Percentiles rank a stretch among this genome's conserved stretches.
phyloP scores from a whole-genome alignment of 2,888 invertebrate genomes.

The Lycia hirtaria region DNA sequence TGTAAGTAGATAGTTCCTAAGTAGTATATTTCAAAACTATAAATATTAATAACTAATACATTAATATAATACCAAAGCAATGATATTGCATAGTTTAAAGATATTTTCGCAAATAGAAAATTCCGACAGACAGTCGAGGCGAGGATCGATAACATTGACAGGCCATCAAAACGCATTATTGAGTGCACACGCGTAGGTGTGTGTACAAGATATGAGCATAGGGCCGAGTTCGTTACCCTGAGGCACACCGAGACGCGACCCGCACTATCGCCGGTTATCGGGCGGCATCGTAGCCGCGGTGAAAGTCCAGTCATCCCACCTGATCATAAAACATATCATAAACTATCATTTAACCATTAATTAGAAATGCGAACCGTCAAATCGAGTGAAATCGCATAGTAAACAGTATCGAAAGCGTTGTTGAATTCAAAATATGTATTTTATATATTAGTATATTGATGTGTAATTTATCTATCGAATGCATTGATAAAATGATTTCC shows the following conservation, averaged over 20 bases:
- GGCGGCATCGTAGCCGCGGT: slow-evolving; percentile 51
- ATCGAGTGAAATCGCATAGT: slow-evolving; percentile 3
- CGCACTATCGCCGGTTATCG: slow-evolving; percentile 65
- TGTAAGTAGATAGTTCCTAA: no score
- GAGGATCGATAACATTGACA: slow-evolving; percentile 54
- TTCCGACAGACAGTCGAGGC: slow-evolving; percentile 38
- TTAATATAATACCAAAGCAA: neutral
- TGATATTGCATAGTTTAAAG: neutral
- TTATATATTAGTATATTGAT: neutral
- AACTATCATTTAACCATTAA: neutral
- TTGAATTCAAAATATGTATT: neutral
- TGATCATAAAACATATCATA: slow-evolving; percentile 40
- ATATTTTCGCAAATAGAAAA: slow-evolving; percentile 15
- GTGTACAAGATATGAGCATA: slow-evolving; percentile 48
- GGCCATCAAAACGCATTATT: slow-evolving; percentile 52
- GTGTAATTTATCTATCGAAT: slow-evolving; percentile 5
- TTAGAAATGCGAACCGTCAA: slow-evolving; percentile 2
- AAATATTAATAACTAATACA: no score
- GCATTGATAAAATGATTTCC: slow-evolving; percentile 16
- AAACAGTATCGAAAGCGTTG: slow-evolving; percentile 18
- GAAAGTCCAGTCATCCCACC: slow-evolving; percentile 58
- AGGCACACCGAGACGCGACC: slow-evolving; percentile 56
- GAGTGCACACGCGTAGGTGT: slow-evolving; percentile 48
- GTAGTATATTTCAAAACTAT: no score
- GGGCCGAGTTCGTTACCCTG: slow-evolving; percentile 69